phyloP scores from a whole-genome alignment of 1,140 invertebrate genomes.

The Tenebrio molitor region DNA sequence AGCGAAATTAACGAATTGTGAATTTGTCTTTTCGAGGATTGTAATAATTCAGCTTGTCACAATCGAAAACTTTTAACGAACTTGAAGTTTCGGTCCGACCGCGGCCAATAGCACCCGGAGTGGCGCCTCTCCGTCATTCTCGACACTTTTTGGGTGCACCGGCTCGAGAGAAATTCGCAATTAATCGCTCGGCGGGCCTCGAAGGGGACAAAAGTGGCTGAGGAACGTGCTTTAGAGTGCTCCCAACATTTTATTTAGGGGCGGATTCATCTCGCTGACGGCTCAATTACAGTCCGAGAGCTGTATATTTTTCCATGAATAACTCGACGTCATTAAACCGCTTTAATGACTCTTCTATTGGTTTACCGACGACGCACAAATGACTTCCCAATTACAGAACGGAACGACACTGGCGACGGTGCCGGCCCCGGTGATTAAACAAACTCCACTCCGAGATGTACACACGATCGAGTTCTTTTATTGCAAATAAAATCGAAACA shows the following conservation, averaged over 20 bases:
- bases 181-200: neutral
- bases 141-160: slow-evolving; percentile 1
- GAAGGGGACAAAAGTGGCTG: slow-evolving; percentile 17
- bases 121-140: neutral
- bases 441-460: too few species aligned
- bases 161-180: neutral
- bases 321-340: slow-evolving; percentile 45
- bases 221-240: slow-evolving; percentile 23
- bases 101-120: neutral
- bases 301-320: slow-evolving; percentile 53
- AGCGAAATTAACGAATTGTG: neutral
- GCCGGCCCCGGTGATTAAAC: too few species aligned
- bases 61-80: too few species aligned
- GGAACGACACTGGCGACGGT: neutral
- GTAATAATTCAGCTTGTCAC: too few species aligned
- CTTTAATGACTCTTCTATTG: slow-evolving; percentile 37
- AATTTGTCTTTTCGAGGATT: too few species aligned
- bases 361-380: neutral
- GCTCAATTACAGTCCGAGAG: slow-evolving; percentile 49
- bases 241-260: slow-evolving; percentile 31
- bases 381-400: neutral
- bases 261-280: slow-evolving; percentile 41
- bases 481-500: too few species aligned
- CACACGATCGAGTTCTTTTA: too few species aligned
- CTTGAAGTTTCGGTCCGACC: too few species aligned